These are phyloP conservation scores for Drosophila micromelanica DNA, from an alignment of 1,140 invertebrate species.

Conservation along the genomic window DNA sequence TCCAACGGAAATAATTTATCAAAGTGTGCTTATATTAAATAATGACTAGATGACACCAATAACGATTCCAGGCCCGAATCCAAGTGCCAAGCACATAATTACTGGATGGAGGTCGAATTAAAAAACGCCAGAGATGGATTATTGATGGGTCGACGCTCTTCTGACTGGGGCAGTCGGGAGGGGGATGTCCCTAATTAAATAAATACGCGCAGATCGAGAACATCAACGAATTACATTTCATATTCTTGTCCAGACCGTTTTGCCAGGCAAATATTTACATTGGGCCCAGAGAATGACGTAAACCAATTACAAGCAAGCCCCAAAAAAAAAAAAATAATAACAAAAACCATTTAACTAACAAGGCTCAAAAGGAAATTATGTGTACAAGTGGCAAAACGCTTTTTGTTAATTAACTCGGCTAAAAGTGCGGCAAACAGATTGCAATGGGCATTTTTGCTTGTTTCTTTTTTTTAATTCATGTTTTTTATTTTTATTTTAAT, in stretches of 20 bases:
- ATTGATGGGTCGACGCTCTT: slow-evolving; percentile 34
- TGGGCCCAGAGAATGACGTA: slow-evolving; percentile 50
- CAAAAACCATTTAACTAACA: slow-evolving; percentile 14
- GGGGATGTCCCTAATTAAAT: slow-evolving; percentile 10
- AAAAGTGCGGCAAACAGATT: slow-evolving; percentile 27
- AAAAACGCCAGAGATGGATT: slow-evolving; percentile 25
- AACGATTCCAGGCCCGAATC: slow-evolving; percentile 18
- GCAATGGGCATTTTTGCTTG: slow-evolving; percentile 4
- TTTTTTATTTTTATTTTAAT: background rate
- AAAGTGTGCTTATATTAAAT: slow-evolving; percentile 71
- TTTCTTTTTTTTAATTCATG: background rate
- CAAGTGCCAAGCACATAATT: slow-evolving; percentile 50
- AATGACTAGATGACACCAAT: slow-evolving; percentile 73
- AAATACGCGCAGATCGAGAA: slow-evolving; percentile 7
- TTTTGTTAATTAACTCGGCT: slow-evolving; percentile 25
- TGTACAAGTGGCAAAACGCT: slow-evolving; percentile 15
- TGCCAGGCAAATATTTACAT: slow-evolving; percentile 17
- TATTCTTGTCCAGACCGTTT: background rate
- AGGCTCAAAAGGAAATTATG: slow-evolving; percentile 47
- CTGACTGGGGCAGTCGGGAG: slow-evolving; percentile 1
- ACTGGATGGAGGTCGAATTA: slow-evolving; percentile 21
- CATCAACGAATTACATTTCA: slow-evolving; percentile 35
- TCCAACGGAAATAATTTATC: slow-evolving; percentile 81
- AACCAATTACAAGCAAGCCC: slow-evolving; percentile 55
- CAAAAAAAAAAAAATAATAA: slow-evolving; percentile 3